Conservation (phyloP, 1,140 invertebrate genomes). For the Meteorus sp. region DNA sequence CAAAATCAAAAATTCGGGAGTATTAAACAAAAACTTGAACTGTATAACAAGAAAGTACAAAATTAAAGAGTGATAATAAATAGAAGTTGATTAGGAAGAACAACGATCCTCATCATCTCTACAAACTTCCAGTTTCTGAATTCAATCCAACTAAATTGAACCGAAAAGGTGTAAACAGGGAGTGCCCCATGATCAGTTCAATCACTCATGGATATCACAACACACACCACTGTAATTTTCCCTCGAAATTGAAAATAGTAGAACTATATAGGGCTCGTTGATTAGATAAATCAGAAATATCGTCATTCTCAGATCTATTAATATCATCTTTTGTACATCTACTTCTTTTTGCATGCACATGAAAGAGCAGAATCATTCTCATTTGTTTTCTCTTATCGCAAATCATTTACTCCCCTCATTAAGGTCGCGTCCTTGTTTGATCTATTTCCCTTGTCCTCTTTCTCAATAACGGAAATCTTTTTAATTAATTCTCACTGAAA, state of each 20-base stretch:
- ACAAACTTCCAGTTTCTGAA: not conserved
- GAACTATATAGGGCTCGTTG: not conserved
- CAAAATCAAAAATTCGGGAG: no score
- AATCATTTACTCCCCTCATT: constrained; percentile 39
- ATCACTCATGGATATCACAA: no score
- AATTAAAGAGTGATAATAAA: no score
- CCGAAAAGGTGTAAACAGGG: no score
- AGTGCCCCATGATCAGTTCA: no score
- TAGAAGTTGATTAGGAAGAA: no score
- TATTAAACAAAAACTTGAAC: no score
- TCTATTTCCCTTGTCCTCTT: constrained; percentile 37
- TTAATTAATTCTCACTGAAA: constrained; percentile 38
- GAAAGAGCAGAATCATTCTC: not conserved
- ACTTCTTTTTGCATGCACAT: not conserved
- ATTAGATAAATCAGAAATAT: not conserved
- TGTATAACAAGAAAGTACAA: no score
- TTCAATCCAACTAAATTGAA: no score
- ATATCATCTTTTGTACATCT: no score
- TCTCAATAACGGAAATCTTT: constrained; percentile 40
- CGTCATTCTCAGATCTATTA: not conserved
- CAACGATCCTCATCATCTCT: no score
- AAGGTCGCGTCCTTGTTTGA: constrained; percentile 55
- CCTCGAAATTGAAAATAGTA: constrained; percentile 2
- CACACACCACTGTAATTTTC: no score
- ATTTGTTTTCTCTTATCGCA: constrained; percentile 9